These are phyloP conservation scores for Chironomus tentans DNA, from an alignment of 2,888 invertebrate genomes.

Conservation along the genomic window DNA sequence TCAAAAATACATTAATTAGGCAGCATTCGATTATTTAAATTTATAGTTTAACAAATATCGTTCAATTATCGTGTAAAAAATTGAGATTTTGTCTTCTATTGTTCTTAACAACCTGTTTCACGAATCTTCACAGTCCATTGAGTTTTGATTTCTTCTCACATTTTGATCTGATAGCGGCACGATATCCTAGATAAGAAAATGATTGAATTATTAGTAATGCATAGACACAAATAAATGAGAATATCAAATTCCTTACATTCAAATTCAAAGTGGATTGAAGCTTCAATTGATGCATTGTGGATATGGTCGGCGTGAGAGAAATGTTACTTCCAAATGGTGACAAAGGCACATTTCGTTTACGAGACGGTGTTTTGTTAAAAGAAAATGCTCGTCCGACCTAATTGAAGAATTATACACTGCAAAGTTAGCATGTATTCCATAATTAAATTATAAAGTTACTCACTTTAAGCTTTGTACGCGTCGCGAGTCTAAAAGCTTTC, in stretches of 20 bases:
- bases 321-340: slow-evolving; percentile 80
- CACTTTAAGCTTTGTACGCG: slow-evolving; percentile 70
- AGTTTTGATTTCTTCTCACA: background rate
- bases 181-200: background rate
- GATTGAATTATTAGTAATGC: too few species aligned
- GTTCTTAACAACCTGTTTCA: background rate
- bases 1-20: too few species aligned
- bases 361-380: slow-evolving; percentile 90
- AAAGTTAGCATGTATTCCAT: background rate
- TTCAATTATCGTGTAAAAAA: too few species aligned
- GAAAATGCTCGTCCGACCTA: slow-evolving; percentile 85
- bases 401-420: slow-evolving; percentile 32
- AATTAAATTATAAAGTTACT: slow-evolving; percentile 20
- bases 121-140: background rate
- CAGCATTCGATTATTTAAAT: too few species aligned
- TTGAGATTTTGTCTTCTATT: too few species aligned
- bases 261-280: background rate
- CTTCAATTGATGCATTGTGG: background rate
- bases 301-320: slow-evolving; percentile 62
- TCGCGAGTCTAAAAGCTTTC: slow-evolving; percentile 84
- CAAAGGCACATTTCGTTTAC: slow-evolving; percentile 74
- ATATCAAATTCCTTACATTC: too few species aligned
- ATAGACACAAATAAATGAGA: too few species aligned
- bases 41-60: too few species aligned
- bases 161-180: background rate